Evolutionary conservation across 1,140 invertebrate species (phyloP), one percentile per base, ranked within the genome.

Genomic region (Drosophila tropicalis): DNA sequence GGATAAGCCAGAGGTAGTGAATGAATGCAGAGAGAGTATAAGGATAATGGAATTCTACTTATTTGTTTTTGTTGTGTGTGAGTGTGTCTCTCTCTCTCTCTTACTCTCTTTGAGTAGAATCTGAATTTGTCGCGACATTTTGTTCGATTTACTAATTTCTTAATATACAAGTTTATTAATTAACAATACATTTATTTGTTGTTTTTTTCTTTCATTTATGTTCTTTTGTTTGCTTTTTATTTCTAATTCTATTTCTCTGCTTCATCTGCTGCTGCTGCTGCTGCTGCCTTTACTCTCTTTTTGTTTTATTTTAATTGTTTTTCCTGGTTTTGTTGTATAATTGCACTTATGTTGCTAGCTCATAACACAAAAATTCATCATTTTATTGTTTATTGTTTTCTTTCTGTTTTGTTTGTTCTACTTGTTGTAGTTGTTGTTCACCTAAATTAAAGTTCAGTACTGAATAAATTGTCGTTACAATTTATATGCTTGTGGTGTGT

Each of bases 271-370:
- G 7, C 54, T 47, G 56, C n/a, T 57, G 13, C 39, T 57, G 55
- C 17, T 54, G 25, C 10, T 62, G 34, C 29, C 47, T 32, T 62
- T 6, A 29, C 40, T 66, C 9, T 58, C 15, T 64, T 56, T 67
- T 56, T 40, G 40, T 40, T 19, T 25, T 57, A 13, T 40, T 54
- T 19, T 34, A 40, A 34, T 62, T 47, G 9, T 17, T 39, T 36
- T 47, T 68, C 13, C 68, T 68, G 17, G 22, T 78, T 67, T 70
- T 40, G 64, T 76, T 56, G 64, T 76, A 72, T 84, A 84, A 86
- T 84, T 84, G 81, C 81, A 84, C 82, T 84, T 84, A 81, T 78
- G 81, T 76, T 62, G 78, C 69, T 85, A 79, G 57, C 63, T 73
- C 51, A 39, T 39, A 51, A 51, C 44, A 51, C 44, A 51, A 29